A percentile compares a stretch with the other conserved stretches of the same genome.
These are phyloP conservation scores for Kryptolebias ocellatus DNA, from an alignment of 2,797 vertebrate genomes.

Conservation along the genomic window DNA sequence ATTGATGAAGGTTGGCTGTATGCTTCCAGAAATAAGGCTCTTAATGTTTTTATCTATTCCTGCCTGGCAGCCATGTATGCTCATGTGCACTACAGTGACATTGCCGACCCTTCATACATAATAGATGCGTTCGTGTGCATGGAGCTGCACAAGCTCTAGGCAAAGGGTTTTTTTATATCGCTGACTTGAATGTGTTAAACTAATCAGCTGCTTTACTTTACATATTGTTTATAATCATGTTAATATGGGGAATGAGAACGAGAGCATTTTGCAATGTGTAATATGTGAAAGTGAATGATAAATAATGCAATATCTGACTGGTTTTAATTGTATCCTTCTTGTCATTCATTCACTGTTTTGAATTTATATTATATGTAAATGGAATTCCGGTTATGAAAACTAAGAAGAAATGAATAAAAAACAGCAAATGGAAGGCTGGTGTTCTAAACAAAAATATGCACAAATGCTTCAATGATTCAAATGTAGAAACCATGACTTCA, in stretches of 20 bases:
- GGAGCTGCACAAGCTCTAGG: slow-evolving; percentile 50
- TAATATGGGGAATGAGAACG: slow-evolving; percentile 19
- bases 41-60: slow-evolving; percentile 34
- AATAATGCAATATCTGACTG: background rate
- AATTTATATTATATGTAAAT: background rate
- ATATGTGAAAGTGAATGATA: slow-evolving; percentile 1
- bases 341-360: background rate
- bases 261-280: background rate
- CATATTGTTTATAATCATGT: slow-evolving; percentile 32
- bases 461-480: background rate
- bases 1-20: slow-evolving; percentile 32
- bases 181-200: slow-evolving; percentile 36
- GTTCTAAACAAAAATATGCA: background rate
- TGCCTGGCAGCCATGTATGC: slow-evolving; percentile 25
- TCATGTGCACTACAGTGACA: slow-evolving; percentile 47
- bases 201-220: slow-evolving; percentile 41
- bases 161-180: slow-evolving; percentile 10
- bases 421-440: background rate
- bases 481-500: slow-evolving; percentile 5
- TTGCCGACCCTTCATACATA: slow-evolving; percentile 57
- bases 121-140: slow-evolving; percentile 64
- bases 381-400: background rate
- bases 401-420: background rate
- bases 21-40: slow-evolving; percentile 4
- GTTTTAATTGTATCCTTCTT: background rate